Base-by-base conservation (phyloP, 2,113 vertebrate species). In the Tricholaema leucomelas region DNA sequence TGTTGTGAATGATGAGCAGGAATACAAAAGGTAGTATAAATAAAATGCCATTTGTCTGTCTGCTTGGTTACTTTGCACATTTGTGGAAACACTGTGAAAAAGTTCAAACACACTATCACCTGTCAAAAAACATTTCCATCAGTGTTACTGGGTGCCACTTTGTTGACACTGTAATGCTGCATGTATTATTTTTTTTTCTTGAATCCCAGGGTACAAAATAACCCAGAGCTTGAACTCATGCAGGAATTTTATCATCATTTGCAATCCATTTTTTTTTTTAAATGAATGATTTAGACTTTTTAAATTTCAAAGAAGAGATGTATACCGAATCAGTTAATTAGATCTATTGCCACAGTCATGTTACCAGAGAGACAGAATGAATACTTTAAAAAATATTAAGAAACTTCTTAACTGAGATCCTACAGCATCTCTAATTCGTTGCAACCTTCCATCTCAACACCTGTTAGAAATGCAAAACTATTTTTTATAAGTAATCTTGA, bases 111-210 rank as follows among this genome's bases (percentile, higher is more conserved):
- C 30, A 23, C 64, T 83, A 83, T 81, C 82, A 90, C 54, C 78
- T 89, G 92, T 91, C 94, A 95, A 63, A 92, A 82, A 87, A 50
- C 21, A 85, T 96, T 94, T 93, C 6, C 38, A 72, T 95, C 91
- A 94, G 31, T 81, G n/a, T 78, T 94, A 95, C 92, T 77, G 58
- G 80, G 80, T 81, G 58, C n/a, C 59, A 82, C 60, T 11, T 46
- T 83, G 77, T 74, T 92, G 74, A 94, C 80, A 81, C 38, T 55
- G 63, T n/a, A 83, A 23, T 0, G 1, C 46, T 81, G 15, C 28
- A 54, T 60, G 20, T 64, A 77, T 90, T 93, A 85, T 87, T 91
- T 54, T 76, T 81, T 63, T 48, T 91, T 54, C 73, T 81, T 63
- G 52, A 85, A 80, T 77, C 50, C 54, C 23, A 48, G 31, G 46